Conservation (phyloP, 2,797 vertebrate genomes). For the Paramormyrops hopkinsi region DNA sequence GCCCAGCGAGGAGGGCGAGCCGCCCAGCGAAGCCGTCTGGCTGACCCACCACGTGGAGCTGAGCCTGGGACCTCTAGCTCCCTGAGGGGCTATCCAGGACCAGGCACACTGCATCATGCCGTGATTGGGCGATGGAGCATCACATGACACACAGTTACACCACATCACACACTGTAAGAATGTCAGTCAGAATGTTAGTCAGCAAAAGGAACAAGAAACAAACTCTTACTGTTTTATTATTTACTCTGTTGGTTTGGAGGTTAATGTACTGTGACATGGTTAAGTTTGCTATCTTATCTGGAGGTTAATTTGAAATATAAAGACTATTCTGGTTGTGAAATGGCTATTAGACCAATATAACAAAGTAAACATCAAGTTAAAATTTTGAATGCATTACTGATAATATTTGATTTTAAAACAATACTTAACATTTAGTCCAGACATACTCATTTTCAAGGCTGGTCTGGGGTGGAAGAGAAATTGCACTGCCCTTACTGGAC, state of each 20-base stretch:
- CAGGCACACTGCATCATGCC: neutral
- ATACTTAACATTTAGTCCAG: neutral
- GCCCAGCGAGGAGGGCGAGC: conserved; percentile 74
- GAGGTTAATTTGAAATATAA: neutral
- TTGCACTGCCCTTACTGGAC: neutral
- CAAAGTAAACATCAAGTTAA: neutral
- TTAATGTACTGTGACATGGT: neutral
- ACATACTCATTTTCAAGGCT: neutral
- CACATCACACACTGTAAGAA: neutral
- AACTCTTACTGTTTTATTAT: neutral
- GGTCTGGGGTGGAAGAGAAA: neutral
- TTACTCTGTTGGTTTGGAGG: neutral
- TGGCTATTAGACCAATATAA: neutral
- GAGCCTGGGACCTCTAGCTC: conserved; percentile 81
- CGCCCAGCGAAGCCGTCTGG: conserved; percentile 77
- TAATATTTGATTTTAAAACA: neutral
- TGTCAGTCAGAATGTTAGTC: neutral
- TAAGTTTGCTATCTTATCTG: neutral
- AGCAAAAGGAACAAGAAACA: neutral
- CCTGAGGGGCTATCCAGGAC: conserved; percentile 46
- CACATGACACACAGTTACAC: neutral
- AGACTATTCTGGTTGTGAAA: neutral
- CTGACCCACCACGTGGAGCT: conserved; percentile 93
- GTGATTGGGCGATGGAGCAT: neutral
- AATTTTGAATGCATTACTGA: neutral